A percentile compares a stretch with the other conserved stretches of the same genome.
Evolutionary conservation across 2,113 vertebrate genomes (phyloP).

Genomic region (Rhynchomys soricoides): DNA sequence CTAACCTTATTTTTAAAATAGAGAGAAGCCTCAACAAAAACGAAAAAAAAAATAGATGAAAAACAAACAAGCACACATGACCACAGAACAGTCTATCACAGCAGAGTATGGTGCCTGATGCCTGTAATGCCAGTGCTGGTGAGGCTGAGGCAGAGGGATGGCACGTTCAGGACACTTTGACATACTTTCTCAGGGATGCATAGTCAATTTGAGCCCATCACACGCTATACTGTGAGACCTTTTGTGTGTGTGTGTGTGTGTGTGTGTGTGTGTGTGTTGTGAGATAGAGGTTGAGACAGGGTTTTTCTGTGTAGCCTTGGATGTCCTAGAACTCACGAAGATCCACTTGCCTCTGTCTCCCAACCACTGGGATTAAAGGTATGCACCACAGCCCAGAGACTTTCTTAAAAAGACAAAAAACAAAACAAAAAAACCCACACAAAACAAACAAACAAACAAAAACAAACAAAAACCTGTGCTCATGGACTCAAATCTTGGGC

Average conservation of each 20-base stretch:
- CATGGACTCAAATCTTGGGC: background rate
- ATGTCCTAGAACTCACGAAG: background rate
- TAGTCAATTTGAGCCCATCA: background rate
- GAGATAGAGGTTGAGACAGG: background rate
- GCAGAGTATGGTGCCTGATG: background rate
- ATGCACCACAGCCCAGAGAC: background rate
- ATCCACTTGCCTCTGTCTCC: background rate
- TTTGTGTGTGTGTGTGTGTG: background rate
- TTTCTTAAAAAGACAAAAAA: background rate
- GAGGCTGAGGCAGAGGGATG: background rate
- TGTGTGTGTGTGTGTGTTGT: background rate
- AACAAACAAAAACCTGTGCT: background rate
- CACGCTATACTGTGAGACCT: background rate
- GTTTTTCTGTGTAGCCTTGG: background rate
- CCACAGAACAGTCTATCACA: background rate
- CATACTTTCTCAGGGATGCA: no score
- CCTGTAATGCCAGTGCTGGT: no score
- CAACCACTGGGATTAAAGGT: background rate
- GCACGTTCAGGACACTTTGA: background rate
- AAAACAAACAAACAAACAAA: background rate
- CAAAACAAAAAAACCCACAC: background rate
- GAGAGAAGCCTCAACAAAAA: background rate
- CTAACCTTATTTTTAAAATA: conserved; percentile 36
- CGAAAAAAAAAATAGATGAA: background rate
- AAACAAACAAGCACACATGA: no score